These are phyloP conservation scores for Carterocephalus palaemon DNA, from an alignment of 2,888 invertebrate species.

Conservation along the genomic window DNA sequence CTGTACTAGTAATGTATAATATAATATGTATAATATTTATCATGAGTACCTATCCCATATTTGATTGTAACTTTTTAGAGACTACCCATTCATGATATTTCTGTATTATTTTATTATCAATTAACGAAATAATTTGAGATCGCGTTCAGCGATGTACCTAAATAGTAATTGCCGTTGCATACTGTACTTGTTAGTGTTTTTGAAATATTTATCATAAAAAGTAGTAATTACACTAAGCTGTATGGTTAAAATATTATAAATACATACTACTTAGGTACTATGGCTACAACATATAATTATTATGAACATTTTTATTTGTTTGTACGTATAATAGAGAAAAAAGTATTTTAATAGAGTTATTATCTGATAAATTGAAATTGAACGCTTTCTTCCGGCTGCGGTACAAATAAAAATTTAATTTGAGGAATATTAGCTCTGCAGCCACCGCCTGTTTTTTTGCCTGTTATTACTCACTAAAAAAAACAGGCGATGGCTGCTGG, in stretches of 20 bases:
- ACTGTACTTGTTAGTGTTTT: slow-evolving; percentile 12
- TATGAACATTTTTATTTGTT: slow-evolving; percentile 25
- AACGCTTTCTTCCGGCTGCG: slow-evolving; percentile 27
- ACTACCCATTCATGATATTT: not conserved
- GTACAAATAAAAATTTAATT: not conserved
- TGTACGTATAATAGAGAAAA: slow-evolving; percentile 23
- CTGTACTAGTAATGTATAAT: slow-evolving; percentile 6
- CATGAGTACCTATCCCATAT: slow-evolving; percentile 1
- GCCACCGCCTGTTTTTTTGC: too few relatives aligned
- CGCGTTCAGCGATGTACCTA: slow-evolving; percentile 7
- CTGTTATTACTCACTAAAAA: too few relatives aligned
- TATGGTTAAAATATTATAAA: slow-evolving; percentile 14
- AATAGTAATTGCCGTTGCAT: slow-evolving; percentile 5
- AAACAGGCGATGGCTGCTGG: too few relatives aligned
- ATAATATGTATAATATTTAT: slow-evolving; percentile 5
- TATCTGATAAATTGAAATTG: slow-evolving; percentile 24
- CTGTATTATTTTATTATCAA: slow-evolving; percentile 1
- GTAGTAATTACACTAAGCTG: slow-evolving; percentile 17
- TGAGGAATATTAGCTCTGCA: too few relatives aligned
- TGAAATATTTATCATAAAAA: slow-evolving; percentile 8
- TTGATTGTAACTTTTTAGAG: slow-evolving; percentile 7
- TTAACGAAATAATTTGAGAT: slow-evolving; percentile 21
- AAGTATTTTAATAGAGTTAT: slow-evolving; percentile 28
- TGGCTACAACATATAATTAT: slow-evolving; percentile 24
- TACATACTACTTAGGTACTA: slow-evolving; percentile 16